Conservation (phyloP, 2,113 vertebrate species). For the Alexandromys fortis region DNA sequence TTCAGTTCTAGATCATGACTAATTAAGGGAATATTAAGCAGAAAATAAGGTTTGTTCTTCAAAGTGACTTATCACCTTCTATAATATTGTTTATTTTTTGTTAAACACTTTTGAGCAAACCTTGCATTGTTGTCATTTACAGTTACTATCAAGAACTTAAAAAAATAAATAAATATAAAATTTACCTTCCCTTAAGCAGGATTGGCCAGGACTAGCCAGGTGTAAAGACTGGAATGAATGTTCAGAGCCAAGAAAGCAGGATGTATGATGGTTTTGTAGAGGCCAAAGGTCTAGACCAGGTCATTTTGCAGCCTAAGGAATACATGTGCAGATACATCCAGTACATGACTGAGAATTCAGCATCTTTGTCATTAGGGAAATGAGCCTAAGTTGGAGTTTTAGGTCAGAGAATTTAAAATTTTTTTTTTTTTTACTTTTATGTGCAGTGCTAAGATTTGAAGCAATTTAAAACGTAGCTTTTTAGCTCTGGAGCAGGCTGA, state of each 20-base stretch:
- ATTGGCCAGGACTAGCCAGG: not conserved
- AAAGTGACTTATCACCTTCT: conserved; percentile 37
- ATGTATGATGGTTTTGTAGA: not conserved
- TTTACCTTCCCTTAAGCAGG: not conserved
- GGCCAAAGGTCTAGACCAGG: not conserved
- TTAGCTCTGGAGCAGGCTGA: not conserved
- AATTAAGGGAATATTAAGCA: conserved; percentile 2
- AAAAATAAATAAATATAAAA: not conserved
- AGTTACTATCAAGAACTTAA: not conserved
- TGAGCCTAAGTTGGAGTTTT: not conserved
- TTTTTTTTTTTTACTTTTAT: not conserved
- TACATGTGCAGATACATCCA: not conserved
- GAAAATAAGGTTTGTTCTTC: not conserved
- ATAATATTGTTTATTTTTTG: conserved; percentile 1
- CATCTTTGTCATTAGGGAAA: not conserved
- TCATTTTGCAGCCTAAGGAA: conserved; percentile 10
- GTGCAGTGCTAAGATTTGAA: not conserved
- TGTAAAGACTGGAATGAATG: not conserved
- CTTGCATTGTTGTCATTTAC: not conserved
- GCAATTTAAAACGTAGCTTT: not conserved
- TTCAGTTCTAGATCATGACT: conserved; percentile 46
- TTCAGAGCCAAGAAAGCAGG: conserved; percentile 16
- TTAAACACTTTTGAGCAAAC: conserved; percentile 31
- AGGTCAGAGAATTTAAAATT: not conserved
- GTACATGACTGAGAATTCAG: not conserved